Evolutionary conservation across 37 sponge, comb jelly and placozoan genomes (phyloP), one percentile per base, ranked within the genome.

Genomic region (Cliona cf. orientalis): DNA sequence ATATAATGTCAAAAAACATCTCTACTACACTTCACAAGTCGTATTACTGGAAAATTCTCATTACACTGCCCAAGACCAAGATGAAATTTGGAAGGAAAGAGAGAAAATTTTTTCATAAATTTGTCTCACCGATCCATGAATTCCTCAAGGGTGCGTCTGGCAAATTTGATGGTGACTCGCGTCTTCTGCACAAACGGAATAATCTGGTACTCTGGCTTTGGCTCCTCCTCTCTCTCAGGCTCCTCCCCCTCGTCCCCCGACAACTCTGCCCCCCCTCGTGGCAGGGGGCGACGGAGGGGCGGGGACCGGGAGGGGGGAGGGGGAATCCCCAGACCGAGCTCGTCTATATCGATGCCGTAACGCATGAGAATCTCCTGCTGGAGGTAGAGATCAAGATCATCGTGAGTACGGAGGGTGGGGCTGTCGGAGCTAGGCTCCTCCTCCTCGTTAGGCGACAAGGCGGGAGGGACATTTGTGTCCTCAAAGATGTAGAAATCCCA

Each of bases 41-140:
- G n/a, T n/a, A n/a, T n/a, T n/a, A n/a, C n/a, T n/a, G n/a, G n/a
- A n/a, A n/a, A n/a, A n/a, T n/a, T n/a, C n/a, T n/a, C n/a, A n/a
- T n/a, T n/a, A n/a, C n/a, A n/a, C n/a, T n/a, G n/a, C n/a, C n/a
- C n/a, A n/a, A n/a, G n/a, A n/a, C n/a, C n/a, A n/a, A n/a, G n/a
- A n/a, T n/a, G n/a, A n/a, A n/a, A n/a, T n/a, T n/a, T n/a, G n/a
- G n/a, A n/a, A n/a, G n/a, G n/a, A n/a, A n/a, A n/a, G n/a, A n/a
- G n/a, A n/a, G n/a, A n/a, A n/a, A n/a, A n/a, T n/a, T n/a, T n/a
- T n/a, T 53, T 19, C 12, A 53, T 21, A 53, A 53, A 53, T 42
- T 57, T 14, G 25, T 5, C 81, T 33, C 25, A 91, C 88, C 87
- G 69, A 60, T 86, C 87, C 87, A 91, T 91, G 64, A 80, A 91